Conservation (phyloP, 2,888 invertebrate species). For the Pantelozetes paolii region DNA sequence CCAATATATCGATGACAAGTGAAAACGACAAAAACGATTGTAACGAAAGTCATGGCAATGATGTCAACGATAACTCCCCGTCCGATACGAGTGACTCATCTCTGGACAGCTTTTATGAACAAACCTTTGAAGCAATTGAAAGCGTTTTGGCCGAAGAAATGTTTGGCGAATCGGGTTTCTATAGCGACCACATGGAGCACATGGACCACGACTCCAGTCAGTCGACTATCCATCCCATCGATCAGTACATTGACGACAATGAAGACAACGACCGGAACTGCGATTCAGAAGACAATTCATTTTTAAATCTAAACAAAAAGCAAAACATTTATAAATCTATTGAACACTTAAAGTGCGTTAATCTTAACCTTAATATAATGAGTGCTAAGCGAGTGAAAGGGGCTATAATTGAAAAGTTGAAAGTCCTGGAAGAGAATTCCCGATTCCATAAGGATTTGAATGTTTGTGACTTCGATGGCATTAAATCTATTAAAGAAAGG, state of each 20-base stretch:
- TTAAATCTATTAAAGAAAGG: slow-evolving; percentile 52
- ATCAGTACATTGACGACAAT: slow-evolving; percentile 8
- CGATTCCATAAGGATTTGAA: slow-evolving; percentile 49
- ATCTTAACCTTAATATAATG: slow-evolving; percentile 13
- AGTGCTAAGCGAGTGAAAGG: slow-evolving; percentile 42
- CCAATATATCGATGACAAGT: slow-evolving; percentile 53
- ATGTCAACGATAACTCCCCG: slow-evolving; percentile 44
- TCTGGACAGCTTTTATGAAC: slow-evolving; percentile 70
- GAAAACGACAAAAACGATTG: slow-evolving; percentile 54
- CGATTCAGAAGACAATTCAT: neutral
- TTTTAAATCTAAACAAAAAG: neutral
- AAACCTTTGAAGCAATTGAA: slow-evolving; percentile 69
- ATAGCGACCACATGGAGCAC: slow-evolving; percentile 62
- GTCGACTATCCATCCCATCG: neutral
- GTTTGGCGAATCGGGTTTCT: slow-evolving; percentile 64
- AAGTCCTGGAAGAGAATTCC: slow-evolving; percentile 51
- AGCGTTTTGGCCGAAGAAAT: slow-evolving; percentile 64
- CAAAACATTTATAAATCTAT: slow-evolving; percentile 21
- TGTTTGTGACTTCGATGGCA: slow-evolving; percentile 43
- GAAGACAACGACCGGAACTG: neutral
- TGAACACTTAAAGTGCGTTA: slow-evolving; percentile 2
- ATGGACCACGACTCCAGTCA: slow-evolving; percentile 56
- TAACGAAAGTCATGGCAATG: slow-evolving; percentile 29
- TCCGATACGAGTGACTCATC: slow-evolving; percentile 54
- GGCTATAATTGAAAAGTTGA: slow-evolving; percentile 51